phyloP scores from a whole-genome alignment of 2,797 vertebrate genomes.

The Austrolebias charrua region DNA sequence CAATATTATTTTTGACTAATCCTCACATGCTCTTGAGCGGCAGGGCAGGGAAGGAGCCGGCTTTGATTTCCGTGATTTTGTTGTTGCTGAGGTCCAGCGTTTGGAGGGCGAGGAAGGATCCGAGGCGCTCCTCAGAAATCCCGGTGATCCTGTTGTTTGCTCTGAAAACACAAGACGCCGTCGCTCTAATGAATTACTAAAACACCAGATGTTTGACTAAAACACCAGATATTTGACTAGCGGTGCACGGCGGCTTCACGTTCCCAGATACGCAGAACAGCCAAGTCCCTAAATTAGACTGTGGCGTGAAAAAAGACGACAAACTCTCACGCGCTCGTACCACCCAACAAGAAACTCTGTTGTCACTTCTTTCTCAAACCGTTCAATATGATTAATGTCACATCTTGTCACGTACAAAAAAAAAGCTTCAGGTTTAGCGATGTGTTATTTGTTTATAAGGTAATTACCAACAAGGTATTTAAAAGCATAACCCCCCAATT shows the following conservation, averaged over 20 bases:
- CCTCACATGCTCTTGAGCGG: slow-evolving; percentile 93
- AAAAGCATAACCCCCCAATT: slow-evolving; percentile 90
- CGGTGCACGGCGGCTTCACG: slow-evolving; percentile 30
- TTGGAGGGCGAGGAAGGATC: slow-evolving; percentile 84
- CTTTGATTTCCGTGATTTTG: slow-evolving; percentile 85
- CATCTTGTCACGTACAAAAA: slow-evolving; percentile 62
- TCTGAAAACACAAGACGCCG: slow-evolving; percentile 83
- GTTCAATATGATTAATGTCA: slow-evolving; percentile 52
- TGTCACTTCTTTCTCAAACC: slow-evolving; percentile 27
- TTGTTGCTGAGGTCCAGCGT: slow-evolving; percentile 94
- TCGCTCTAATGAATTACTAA: slow-evolving; percentile 62
- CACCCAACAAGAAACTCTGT: slow-evolving; percentile 49
- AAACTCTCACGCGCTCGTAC: slow-evolving; percentile 39
- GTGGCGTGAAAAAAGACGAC: slow-evolving; percentile 49
- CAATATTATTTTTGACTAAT: background rate
- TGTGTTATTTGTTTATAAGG: slow-evolving; percentile 91
- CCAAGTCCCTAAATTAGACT: slow-evolving; percentile 57
- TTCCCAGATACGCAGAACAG: slow-evolving; percentile 56
- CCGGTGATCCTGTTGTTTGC: slow-evolving; percentile 88
- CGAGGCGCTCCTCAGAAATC: slow-evolving; percentile 83
- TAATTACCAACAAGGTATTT: slow-evolving; percentile 97
- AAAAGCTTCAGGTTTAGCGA: slow-evolving; percentile 68
- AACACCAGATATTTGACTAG: slow-evolving; percentile 50
- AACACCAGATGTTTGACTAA: slow-evolving; percentile 51
- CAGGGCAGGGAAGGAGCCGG: slow-evolving; percentile 83